Conservation (phyloP, 2,113 vertebrate species). For the Archilochus colubris region DNA sequence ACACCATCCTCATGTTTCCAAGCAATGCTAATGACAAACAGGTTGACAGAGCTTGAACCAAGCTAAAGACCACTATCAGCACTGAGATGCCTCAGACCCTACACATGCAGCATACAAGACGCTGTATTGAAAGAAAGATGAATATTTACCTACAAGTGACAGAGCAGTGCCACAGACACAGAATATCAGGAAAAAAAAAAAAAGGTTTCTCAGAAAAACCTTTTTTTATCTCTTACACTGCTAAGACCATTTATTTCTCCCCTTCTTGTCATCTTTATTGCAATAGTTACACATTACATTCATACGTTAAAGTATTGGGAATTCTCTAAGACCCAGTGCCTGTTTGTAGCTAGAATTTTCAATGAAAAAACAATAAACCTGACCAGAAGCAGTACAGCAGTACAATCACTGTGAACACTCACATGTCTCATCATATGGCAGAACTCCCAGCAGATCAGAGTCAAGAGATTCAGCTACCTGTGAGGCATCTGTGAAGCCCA, state of each 20-base stretch:
- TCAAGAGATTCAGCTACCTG: background rate
- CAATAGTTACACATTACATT: background rate
- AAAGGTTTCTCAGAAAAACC: background rate
- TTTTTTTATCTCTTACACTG: background rate
- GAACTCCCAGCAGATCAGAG: background rate
- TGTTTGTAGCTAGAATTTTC: background rate
- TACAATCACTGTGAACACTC: background rate
- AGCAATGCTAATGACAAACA: background rate
- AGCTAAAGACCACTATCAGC: background rate
- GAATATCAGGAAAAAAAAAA: background rate
- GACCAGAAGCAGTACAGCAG: background rate
- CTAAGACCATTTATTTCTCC: background rate
- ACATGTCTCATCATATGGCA: background rate
- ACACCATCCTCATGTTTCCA: background rate
- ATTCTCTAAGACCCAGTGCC: background rate
- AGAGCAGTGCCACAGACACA: background rate
- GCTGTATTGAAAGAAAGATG: background rate
- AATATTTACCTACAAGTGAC: background rate
- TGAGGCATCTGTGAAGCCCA: background rate
- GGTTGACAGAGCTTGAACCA: no score
- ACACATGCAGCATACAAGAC: accelerated
- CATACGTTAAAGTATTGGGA: background rate
- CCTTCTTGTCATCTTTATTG: background rate
- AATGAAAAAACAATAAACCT: background rate
- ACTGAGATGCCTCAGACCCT: background rate